Conservation (phyloP, 2,113 vertebrate species). For the Poeciliopsis occidentalis region DNA sequence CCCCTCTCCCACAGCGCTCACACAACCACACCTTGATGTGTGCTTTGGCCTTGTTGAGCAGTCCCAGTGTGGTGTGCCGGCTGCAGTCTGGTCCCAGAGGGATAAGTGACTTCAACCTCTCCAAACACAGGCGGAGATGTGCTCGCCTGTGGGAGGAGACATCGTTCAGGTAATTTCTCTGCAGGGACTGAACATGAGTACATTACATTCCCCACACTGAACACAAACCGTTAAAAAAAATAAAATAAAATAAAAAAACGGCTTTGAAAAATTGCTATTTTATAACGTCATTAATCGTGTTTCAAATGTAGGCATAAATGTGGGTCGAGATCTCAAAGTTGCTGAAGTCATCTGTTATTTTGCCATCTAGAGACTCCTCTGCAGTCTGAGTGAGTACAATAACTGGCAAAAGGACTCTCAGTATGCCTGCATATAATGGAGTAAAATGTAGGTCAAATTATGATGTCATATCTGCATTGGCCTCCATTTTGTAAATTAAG, state of each 20-base stretch:
- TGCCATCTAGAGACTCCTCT: slow-evolving; percentile 33
- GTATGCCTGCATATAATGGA: slow-evolving; percentile 46
- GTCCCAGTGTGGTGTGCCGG: slow-evolving; percentile 94
- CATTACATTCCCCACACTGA: background rate
- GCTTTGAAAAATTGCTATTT: background rate
- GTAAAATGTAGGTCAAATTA: slow-evolving; percentile 67
- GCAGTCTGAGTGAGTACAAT: slow-evolving; percentile 33
- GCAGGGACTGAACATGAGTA: too few relatives aligned
- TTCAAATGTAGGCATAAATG: background rate
- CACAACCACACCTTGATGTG: slow-evolving; percentile 90
- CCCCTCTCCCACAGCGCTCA: background rate
- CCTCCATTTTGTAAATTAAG: slow-evolving; percentile 57
- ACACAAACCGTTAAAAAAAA: background rate
- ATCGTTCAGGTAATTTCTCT: too few relatives aligned
- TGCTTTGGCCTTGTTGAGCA: slow-evolving; percentile 97
- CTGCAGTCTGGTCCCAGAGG: slow-evolving; percentile 93
- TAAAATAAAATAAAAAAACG: background rate
- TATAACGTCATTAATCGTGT: background rate
- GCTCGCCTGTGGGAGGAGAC: too few relatives aligned
- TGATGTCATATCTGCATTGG: slow-evolving; percentile 58
- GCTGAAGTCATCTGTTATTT: slow-evolving; percentile 32
- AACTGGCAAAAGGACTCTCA: slow-evolving; percentile 43
- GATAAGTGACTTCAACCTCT: too few relatives aligned
- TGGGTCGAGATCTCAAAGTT: slow-evolving; percentile 42
- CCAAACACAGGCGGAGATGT: too few relatives aligned